Evolutionary conservation across 2,888 invertebrate genomes (phyloP).

Genomic region (Rhopalosiphum nymphaeae): DNA sequence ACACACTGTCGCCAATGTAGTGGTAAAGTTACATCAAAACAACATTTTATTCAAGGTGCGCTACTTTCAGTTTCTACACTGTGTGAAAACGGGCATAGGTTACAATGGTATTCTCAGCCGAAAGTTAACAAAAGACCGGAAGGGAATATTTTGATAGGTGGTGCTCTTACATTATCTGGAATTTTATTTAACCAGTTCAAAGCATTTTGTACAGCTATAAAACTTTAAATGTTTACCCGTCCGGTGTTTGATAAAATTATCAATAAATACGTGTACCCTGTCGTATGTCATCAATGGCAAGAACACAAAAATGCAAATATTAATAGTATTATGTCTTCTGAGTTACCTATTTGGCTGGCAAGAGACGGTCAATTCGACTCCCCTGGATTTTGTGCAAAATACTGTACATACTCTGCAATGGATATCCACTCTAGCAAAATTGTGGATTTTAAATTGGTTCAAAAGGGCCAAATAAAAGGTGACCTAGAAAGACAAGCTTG

Average conservation of each 20-base stretch:
- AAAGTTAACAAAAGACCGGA: slow-evolving; percentile 6
- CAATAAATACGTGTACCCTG: slow-evolving; percentile 21
- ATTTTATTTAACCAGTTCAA: slow-evolving; percentile 34
- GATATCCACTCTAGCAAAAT: slow-evolving; percentile 65
- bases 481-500: slow-evolving; percentile 66
- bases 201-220: slow-evolving; percentile 36
- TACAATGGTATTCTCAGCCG: slow-evolving; percentile 26
- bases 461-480: slow-evolving; percentile 64
- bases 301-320: slow-evolving; percentile 7
- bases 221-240: slow-evolving; percentile 39
- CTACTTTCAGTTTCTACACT: slow-evolving; percentile 13
- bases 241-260: slow-evolving; percentile 29
- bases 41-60: slow-evolving; percentile 34
- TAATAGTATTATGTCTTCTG: background rate
- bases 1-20: slow-evolving; percentile 29
- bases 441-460: slow-evolving; percentile 66
- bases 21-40: slow-evolving; percentile 37
- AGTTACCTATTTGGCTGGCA: slow-evolving; percentile 63
- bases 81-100: slow-evolving; percentile 12
- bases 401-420: slow-evolving; percentile 66
- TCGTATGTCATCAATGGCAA: slow-evolving; percentile 4
- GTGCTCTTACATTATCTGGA: slow-evolving; percentile 23
- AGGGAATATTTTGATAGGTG: slow-evolving; percentile 17
- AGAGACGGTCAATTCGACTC: slow-evolving; percentile 67
- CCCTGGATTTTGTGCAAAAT: slow-evolving; percentile 66